Evolutionary conservation across 2,888 invertebrate genomes (phyloP).

Genomic region (Dione juno): DNA sequence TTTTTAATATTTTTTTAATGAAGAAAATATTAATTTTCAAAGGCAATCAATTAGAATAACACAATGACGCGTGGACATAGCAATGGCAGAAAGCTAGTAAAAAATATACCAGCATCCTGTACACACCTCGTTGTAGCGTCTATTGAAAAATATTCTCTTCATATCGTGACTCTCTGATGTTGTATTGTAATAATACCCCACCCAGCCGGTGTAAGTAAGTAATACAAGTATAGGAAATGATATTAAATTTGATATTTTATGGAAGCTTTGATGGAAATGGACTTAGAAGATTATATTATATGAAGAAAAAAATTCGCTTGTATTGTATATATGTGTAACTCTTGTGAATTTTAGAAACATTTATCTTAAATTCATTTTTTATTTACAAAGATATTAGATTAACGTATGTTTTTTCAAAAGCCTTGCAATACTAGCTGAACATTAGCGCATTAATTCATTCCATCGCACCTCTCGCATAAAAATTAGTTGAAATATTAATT

Average conservation of each 20-base stretch:
- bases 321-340: too few species aligned
- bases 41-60: not conserved
- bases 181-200: slow-evolving; percentile 8
- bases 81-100: not conserved
- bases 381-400: not conserved
- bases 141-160: slow-evolving; percentile 9
- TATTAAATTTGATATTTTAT: too few species aligned
- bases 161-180: slow-evolving; percentile 3
- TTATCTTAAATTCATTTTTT: too few species aligned
- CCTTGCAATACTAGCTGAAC: not conserved
- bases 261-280: too few species aligned
- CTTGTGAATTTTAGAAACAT: too few species aligned
- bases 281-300: too few species aligned
- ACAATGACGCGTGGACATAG: not conserved
- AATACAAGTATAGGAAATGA: not conserved
- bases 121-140: slow-evolving; percentile 3
- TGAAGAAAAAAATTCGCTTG: too few species aligned
- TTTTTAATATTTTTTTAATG: too few species aligned
- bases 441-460: too few species aligned
- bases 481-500: too few species aligned
- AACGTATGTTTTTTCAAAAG: not conserved
- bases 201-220: not conserved
- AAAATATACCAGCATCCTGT: slow-evolving; percentile 1
- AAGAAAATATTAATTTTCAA: not conserved
- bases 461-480: too few species aligned